Evolutionary conservation across 2,888 invertebrate genomes (phyloP).

Genomic region (Thecophora atra): DNA sequence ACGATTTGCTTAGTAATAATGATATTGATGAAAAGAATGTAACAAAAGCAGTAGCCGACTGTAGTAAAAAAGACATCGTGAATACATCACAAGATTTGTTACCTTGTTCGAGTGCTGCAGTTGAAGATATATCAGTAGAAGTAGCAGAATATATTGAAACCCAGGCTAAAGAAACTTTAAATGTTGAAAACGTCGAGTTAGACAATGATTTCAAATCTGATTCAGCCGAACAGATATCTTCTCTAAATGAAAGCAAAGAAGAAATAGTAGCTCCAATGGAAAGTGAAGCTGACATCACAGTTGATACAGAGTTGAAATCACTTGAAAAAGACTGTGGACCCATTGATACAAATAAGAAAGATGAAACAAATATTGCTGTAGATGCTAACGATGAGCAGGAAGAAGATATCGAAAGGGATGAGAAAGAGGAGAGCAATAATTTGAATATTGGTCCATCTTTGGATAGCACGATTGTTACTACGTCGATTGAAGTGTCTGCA

Average conservation of each 20-base stretch:
- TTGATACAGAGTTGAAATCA: not conserved
- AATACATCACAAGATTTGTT: not conserved
- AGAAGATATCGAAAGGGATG: not conserved
- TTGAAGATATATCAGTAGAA: not conserved
- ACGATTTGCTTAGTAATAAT: no score
- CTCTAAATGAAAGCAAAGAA: not conserved
- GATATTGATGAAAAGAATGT: not conserved
- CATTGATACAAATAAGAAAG: not conserved
- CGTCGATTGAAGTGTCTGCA: not conserved
- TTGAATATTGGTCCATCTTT: not conserved
- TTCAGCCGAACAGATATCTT: not conserved
- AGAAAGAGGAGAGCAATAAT: not conserved
- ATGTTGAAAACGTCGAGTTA: not conserved
- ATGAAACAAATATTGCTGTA: not conserved
- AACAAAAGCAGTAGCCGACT: not conserved
- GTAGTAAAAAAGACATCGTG: not conserved
- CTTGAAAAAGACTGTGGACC: not conserved
- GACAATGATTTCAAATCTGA: not conserved
- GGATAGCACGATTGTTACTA: slow-evolving; percentile 24
- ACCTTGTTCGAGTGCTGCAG: slow-evolving; percentile 11
- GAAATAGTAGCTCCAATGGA: no score
- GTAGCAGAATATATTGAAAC: not conserved
- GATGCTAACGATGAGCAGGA: not conserved
- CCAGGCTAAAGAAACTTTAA: not conserved
- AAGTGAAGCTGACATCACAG: not conserved